phyloP scores from a whole-genome alignment of 2,888 invertebrate genomes.

The Epistrophe eligans region DNA sequence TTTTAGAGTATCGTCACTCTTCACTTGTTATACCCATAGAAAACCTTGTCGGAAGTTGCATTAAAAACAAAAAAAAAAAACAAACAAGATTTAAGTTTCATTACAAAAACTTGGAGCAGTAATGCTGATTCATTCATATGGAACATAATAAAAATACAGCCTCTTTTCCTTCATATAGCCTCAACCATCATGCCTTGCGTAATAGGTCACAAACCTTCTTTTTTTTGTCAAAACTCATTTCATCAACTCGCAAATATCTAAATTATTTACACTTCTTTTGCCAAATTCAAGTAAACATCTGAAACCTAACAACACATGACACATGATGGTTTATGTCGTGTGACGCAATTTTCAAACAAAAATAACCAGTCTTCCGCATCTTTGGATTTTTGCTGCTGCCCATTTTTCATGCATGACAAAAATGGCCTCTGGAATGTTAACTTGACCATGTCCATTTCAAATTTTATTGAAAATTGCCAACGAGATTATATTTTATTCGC shows the following conservation, averaged over 20 bases:
- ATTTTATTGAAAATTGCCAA: conserved; percentile 14
- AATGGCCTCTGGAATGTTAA: neutral
- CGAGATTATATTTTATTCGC: neutral
- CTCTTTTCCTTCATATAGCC: neutral
- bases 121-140: too few relatives aligned
- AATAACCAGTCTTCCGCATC: conserved; percentile 12
- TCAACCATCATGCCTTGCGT: neutral
- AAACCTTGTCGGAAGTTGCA: too few relatives aligned
- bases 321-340: neutral
- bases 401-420: conserved; percentile 15
- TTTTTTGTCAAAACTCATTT: neutral
- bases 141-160: too few relatives aligned
- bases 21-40: too few relatives aligned
- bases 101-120: too few relatives aligned
- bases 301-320: conserved; percentile 3
- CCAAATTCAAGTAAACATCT: neutral
- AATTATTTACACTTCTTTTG: neutral
- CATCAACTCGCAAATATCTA: neutral
- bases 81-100: too few relatives aligned
- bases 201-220: neutral
- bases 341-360: conserved; percentile 14
- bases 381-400: neutral
- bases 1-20: too few relatives aligned
- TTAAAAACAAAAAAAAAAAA: too few relatives aligned
- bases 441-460: conserved; percentile 19